phyloP scores from a whole-genome alignment of 2,113 vertebrate species.

The Seriola dumerili region DNA sequence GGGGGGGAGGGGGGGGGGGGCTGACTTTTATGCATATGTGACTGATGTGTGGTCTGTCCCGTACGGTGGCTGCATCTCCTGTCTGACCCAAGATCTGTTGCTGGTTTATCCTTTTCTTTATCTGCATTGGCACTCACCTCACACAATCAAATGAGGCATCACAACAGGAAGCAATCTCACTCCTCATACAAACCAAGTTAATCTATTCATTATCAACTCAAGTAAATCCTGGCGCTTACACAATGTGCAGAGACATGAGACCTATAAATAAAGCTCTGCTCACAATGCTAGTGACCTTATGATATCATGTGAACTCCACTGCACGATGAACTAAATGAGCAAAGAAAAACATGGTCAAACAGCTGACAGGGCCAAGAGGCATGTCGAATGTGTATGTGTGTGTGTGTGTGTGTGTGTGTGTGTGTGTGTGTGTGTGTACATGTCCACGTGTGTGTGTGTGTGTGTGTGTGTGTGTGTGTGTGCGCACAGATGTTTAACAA shows the following conservation, averaged over 20 bases:
- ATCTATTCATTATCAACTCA: conserved; percentile 24
- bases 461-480: conserved; percentile 5
- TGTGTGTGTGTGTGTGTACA: neutral
- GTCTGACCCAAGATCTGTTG: neutral
- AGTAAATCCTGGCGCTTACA: conserved; percentile 42
- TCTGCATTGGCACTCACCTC: neutral
- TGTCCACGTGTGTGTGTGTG: conserved; percentile 14
- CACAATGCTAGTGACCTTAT: conserved; percentile 70
- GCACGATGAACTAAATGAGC: conserved; percentile 76
- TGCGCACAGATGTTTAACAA: conserved; percentile 65
- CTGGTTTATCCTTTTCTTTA: neutral
- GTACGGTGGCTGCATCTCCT: neutral
- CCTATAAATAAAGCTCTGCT: conserved; percentile 70
- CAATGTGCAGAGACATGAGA: conserved; percentile 45
- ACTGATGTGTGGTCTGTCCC: conserved; percentile 30
- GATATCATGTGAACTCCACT: conserved; percentile 76
- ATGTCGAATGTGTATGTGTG: conserved; percentile 55
- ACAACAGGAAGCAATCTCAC: neutral
- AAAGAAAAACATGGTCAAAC: conserved; percentile 75
- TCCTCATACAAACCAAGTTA: conserved; percentile 10
- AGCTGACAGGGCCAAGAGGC: conserved; percentile 81
- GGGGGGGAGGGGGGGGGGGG: neutral
- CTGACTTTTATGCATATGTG: conserved; percentile 22
- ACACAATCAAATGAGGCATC: conserved; percentile 7
- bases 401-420: conserved; percentile 20